phyloP scores from a whole-genome alignment of 2,888 invertebrate species.

The Rotaria magnacalcarata region DNA sequence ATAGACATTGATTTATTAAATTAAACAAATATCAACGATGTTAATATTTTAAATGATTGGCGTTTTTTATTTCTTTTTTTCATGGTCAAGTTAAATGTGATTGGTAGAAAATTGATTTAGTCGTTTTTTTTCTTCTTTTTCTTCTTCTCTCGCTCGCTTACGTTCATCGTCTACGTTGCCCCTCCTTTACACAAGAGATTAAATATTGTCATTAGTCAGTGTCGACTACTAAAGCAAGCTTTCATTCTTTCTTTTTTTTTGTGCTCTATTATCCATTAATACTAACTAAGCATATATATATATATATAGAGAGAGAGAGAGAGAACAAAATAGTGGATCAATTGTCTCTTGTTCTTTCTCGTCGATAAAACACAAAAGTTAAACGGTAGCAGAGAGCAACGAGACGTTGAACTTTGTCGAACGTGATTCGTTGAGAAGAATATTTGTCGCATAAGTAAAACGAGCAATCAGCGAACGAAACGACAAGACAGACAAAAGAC shows the following conservation, averaged over 20 bases:
- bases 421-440: conserved; percentile 26
- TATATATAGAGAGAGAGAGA: neutral
- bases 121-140: neutral
- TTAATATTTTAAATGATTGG: neutral
- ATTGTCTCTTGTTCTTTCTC: neutral
- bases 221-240: neutral
- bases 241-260: neutral
- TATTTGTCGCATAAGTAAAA: conserved; percentile 12
- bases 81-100: neutral
- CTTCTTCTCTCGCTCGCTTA: neutral
- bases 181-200: conserved; percentile 26
- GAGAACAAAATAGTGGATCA: neutral
- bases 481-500: conserved; percentile 29
- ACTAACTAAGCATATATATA: neutral
- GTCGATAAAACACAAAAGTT: neutral
- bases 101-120: conserved; percentile 7
- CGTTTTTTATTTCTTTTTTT: neutral
- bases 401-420: conserved; percentile 31
- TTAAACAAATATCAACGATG: neutral
- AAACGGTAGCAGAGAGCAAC: conserved; percentile 15
- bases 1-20: neutral
- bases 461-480: conserved; percentile 26
- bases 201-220: conserved; percentile 24
- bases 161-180: neutral
- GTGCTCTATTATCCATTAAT: neutral